Evolutionary conservation across 2,797 vertebrate genomes (phyloP), one percentile per base, ranked within the genome.

Genomic region (Enteromius thamalakanensis): DNA sequence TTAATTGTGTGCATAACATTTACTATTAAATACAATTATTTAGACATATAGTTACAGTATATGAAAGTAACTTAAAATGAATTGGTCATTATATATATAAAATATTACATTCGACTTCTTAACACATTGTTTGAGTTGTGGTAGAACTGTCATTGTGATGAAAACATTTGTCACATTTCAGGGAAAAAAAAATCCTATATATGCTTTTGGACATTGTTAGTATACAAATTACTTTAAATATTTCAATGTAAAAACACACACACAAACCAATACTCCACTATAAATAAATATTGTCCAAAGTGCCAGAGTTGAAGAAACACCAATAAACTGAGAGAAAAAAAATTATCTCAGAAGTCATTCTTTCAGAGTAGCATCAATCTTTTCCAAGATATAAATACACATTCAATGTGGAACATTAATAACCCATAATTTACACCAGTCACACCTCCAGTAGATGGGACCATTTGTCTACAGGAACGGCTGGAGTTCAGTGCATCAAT

Each of bases 401-500:
- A 32, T 81, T 84, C 83, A 83, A 55, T 70, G 65, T 67, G 65
- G 75, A 74, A 62, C 81, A 87, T 87, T 86, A 85, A 87, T 88
- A 86, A 87, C 79, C 86, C 69, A 80, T 86, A 78, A 87, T 87
- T 79, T 87, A 79, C 84, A 86, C 51, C 74, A 51, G 65, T 53
- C 81, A 65, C 74, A 49, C 76, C 77, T 86, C 83, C 74, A 80
- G 72, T 72, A 37, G 81, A 80, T 74, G 26, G 32, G 76, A 80
- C 81, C 81, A 87, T 88, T 85, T 85, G 85, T 86, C 82, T 86
- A 85, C 34, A 74, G 67, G 23, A 67, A 65, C 65, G 62, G 34
- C 65, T 70, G 45, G 80, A 72, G 68, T 60, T 68, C 72, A 70
- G 81, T 65, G 32, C 78, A 83, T 84, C 71, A 79, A 49, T 58